A percentile compares a stretch with the other conserved stretches of the same genome.
phyloP scores from a whole-genome alignment of 2,888 invertebrate species.

The Poecilus cupreus region DNA sequence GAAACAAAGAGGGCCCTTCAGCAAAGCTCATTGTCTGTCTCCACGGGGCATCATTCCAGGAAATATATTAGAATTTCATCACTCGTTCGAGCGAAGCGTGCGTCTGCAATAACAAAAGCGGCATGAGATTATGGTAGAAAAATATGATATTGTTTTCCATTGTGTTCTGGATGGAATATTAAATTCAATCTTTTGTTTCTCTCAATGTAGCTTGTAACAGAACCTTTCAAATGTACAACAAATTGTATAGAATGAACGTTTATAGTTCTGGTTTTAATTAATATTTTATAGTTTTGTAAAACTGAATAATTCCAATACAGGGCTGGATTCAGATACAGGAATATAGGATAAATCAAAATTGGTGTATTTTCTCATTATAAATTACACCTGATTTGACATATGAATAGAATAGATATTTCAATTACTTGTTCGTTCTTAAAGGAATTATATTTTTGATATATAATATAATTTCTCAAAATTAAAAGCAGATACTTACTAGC shows the following conservation, averaged over 20 bases:
- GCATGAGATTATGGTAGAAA: not conserved
- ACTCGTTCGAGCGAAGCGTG: not conserved
- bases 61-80: slow-evolving; percentile 50
- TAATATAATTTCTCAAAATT: no score
- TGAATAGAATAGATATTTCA: no score
- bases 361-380: no score
- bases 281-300: no score
- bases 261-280: not conserved
- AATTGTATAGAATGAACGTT: not conserved
- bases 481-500: no score
- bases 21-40: slow-evolving; percentile 38
- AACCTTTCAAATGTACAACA: not conserved
- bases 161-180: not conserved
- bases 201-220: not conserved
- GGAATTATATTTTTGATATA: no score
- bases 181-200: not conserved
- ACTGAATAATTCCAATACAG: no score
- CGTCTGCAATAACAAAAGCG: slow-evolving; percentile 16
- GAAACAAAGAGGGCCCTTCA: slow-evolving; percentile 62
- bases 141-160: slow-evolving; percentile 13
- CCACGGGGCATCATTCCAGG: slow-evolving; percentile 3
- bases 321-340: no score
- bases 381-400: no score
- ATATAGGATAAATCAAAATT: no score
- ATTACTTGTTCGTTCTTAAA: no score